Base-by-base conservation (phyloP, 92 coral and sea anemone genomes). In the Pocillopora meandrina region DNA sequence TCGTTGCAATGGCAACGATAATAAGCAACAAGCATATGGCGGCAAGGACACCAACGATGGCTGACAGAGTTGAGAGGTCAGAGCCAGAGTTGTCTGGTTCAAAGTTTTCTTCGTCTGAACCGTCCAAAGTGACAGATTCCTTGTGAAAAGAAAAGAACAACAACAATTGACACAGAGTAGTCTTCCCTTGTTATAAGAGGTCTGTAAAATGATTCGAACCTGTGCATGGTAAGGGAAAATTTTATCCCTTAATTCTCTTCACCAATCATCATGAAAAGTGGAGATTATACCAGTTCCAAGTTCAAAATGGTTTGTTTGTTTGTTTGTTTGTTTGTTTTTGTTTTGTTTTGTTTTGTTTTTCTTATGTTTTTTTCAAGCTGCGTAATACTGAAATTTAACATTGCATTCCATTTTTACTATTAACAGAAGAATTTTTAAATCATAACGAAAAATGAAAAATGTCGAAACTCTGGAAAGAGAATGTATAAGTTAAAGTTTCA, bases 11-110 rank as follows among this genome's bases (percentile, higher is more conserved):
- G 7, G 63, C 10, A 56, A 74, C 35, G 17, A 49, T 12, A 57
- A 61, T 80, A 7, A 72, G 20, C 74, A 64, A n/a, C 35, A 87
- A 26, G 76, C 71, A 67, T 23, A 87, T 2, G 12, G 73, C 71
- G n/a, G 75, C 87, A 75, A 84, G 76, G 6, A 64, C 59, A 34
- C 75, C 65, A 5, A 73, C 90, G 18, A 74, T n/a, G 21, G 74
- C 63, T 10, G 18, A 69, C 13, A 79, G 77, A 14, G 70, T 61
- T 17, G 61, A 34, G 21, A 75, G 61, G 21, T 76, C 75, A 59
- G 77, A 33, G n/a, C 60, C 86, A 34, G 85, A 79, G 61, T 26
- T 26, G 52, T 73, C 61, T 9, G 85, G 13, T 7, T 56, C 63
- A 31, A 72, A 47, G 26, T 74, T 10, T 21, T 80, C 79, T 4